phyloP scores from a whole-genome alignment of 2,113 vertebrate genomes.

The Caretta caretta region DNA sequence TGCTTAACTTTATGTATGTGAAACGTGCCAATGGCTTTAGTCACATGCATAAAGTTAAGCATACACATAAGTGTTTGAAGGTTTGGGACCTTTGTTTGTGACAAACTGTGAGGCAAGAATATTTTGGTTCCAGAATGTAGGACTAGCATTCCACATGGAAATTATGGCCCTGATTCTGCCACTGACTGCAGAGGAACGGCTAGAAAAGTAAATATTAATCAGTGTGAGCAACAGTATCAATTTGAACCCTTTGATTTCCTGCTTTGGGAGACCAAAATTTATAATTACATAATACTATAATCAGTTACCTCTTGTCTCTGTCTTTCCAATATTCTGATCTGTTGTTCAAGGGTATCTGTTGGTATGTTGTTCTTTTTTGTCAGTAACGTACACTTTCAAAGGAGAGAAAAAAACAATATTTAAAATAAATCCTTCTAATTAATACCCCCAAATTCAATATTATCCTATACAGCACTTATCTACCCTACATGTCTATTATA shows the following conservation, averaged over 20 bases:
- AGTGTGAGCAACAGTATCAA: not conserved
- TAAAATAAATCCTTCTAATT: slow-evolving; percentile 5
- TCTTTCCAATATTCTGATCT: slow-evolving; percentile 76
- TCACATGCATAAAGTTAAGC: not conserved
- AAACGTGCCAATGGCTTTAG: not conserved
- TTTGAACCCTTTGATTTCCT: not conserved
- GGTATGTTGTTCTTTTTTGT: slow-evolving; percentile 57
- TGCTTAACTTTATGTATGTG: not conserved
- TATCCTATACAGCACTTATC: not conserved
- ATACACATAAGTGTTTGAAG: not conserved
- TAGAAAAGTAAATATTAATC: not conserved
- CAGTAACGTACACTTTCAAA: slow-evolving; percentile 33
- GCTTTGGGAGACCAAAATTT: fast-evolving
- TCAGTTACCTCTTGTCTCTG: slow-evolving; percentile 78
- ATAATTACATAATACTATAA: not conserved
- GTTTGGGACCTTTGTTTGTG: fast-evolving
- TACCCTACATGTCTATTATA: not conserved
- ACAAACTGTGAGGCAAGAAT: not conserved
- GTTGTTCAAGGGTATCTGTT: slow-evolving; percentile 55
- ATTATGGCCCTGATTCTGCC: not conserved
- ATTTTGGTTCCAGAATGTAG: fast-evolving
- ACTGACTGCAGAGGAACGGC: not conserved
- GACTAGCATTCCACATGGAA: not conserved
- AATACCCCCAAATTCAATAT: not conserved
- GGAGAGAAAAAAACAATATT: not conserved